Conservation (phyloP, 2,113 vertebrate species). For the Pampusana beccarii region DNA sequence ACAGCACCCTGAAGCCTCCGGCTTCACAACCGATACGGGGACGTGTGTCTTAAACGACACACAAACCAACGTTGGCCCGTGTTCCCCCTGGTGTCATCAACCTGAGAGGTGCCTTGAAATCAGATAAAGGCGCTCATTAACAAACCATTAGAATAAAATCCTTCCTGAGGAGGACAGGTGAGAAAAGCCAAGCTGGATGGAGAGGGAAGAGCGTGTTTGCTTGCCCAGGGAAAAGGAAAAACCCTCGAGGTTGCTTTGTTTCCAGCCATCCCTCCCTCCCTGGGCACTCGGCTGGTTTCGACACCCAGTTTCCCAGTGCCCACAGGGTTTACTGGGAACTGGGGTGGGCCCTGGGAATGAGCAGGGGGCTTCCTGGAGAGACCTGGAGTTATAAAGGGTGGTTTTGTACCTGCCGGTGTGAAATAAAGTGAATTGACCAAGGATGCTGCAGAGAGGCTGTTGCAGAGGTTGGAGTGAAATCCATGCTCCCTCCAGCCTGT, state of each 20-base stretch:
- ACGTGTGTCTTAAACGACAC: no score
- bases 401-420: fast-evolving
- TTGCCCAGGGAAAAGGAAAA: neutral
- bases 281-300: fast-evolving
- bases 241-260: fast-evolving
- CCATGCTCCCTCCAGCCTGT: neutral
- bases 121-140: neutral
- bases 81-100: no score
- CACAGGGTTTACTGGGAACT: neutral
- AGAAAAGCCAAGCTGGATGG: neutral
- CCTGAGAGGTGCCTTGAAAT: neutral
- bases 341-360: fast-evolving
- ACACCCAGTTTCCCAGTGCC: neutral
- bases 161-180: neutral
- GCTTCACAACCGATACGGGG: no score
- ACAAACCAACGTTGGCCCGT: no score
- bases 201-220: neutral
- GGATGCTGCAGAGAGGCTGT: neutral
- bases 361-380: neutral
- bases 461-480: neutral
- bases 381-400: fast-evolving
- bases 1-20: no score
- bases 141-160: neutral
- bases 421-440: neutral
- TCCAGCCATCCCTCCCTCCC: neutral